Evolutionary conservation across 2,113 vertebrate species (phyloP).

Genomic region (Agelaius phoeniceus): DNA sequence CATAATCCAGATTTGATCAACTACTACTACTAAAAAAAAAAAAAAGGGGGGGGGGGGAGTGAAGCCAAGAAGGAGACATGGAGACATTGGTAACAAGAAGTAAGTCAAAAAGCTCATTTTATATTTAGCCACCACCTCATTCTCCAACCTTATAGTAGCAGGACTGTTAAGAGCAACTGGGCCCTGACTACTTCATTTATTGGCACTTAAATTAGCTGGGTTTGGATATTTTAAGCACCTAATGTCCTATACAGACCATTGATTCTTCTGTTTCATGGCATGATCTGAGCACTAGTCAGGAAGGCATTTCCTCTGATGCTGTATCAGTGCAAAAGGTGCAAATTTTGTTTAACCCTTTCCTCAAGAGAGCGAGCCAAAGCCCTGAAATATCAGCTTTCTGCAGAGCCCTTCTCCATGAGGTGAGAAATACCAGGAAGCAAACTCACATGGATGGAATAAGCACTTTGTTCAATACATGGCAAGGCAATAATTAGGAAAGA

Average conservation of each 20-base stretch:
- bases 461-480: background rate
- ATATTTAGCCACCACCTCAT: background rate
- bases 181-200: background rate
- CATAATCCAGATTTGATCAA: background rate
- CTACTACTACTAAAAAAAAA: background rate
- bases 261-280: background rate
- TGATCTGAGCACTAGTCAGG: background rate
- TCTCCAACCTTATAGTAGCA: background rate
- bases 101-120: background rate
- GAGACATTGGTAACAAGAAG: background rate
- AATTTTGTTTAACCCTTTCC: background rate
- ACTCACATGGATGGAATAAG: background rate
- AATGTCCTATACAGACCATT: background rate
- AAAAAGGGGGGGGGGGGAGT: background rate
- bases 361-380: accelerated
- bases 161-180: background rate
- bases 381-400: background rate
- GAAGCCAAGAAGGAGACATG: background rate
- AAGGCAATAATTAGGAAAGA: background rate
- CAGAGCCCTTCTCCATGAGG: background rate
- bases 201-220: background rate
- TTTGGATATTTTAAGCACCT: constrained; percentile 9
- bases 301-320: background rate
- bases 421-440: background rate
- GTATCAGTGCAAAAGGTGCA: background rate